phyloP scores from a whole-genome alignment of 2,888 invertebrate species.

The Ephialtes manifestator region DNA sequence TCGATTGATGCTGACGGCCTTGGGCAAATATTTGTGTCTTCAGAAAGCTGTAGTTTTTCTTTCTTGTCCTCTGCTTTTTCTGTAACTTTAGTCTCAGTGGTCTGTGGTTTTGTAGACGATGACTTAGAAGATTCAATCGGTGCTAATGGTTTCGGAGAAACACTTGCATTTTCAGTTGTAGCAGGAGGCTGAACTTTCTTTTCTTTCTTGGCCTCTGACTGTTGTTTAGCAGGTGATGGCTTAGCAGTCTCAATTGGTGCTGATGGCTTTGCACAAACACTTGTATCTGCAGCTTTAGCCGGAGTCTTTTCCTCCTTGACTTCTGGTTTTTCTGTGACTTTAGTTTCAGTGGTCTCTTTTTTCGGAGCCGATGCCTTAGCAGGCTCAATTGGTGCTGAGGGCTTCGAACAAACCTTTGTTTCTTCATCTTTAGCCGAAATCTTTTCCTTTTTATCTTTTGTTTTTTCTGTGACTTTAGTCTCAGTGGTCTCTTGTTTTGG shows the following conservation, averaged over 20 bases:
- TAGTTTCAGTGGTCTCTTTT: neutral
- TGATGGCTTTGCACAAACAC: neutral
- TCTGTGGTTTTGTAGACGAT: neutral
- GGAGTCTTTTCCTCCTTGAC: neutral
- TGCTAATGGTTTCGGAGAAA: neutral
- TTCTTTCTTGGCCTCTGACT: slow-evolving; percentile 1
- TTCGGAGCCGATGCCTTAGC: neutral
- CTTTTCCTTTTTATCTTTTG: neutral
- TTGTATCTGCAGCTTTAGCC: slow-evolving; percentile 1
- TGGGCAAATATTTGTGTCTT: slow-evolving; percentile 15
- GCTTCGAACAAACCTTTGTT: neutral
- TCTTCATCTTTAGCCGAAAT: neutral
- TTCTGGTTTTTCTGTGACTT: slow-evolving; percentile 15
- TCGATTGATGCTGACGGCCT: neutral
- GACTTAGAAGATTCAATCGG: neutral
- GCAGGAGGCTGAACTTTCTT: neutral
- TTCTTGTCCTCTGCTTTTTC: slow-evolving; percentile 12
- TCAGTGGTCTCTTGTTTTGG: neutral
- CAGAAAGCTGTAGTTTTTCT: neutral
- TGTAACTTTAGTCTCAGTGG: neutral
- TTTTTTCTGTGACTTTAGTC: neutral
- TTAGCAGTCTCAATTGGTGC: neutral
- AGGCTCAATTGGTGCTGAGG: neutral
- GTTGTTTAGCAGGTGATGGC: neutral
- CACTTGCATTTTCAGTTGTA: neutral